phyloP scores from a whole-genome alignment of 2,113 vertebrate species.

The Lagopus leucura region DNA sequence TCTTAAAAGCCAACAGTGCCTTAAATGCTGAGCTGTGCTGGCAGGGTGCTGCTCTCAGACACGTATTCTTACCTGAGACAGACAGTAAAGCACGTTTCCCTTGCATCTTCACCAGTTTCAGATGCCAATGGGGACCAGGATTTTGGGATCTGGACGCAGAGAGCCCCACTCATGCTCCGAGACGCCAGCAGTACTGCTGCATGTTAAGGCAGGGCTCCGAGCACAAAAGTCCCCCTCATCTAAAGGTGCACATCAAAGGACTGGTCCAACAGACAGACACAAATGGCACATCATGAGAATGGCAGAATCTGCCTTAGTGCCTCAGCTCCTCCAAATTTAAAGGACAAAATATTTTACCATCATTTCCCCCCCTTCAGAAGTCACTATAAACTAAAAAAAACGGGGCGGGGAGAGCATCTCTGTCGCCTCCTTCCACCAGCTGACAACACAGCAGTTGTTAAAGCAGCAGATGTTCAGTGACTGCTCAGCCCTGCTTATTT shows the following conservation, averaged over 20 bases:
- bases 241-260: neutral
- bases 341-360: neutral
- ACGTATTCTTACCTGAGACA: too few species aligned
- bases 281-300: fast-evolving
- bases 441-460: too few species aligned
- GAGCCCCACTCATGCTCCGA: neutral
- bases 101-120: neutral
- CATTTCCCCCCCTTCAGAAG: neutral
- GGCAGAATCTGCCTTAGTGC: neutral
- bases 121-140: neutral
- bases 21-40: too few species aligned
- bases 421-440: too few species aligned
- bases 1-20: too few species aligned
- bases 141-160: neutral
- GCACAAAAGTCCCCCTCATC: neutral
- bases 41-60: too few species aligned
- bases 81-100: too few species aligned
- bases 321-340: neutral
- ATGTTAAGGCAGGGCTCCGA: neutral
- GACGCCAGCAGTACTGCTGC: neutral
- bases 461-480: too few species aligned
- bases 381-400: neutral
- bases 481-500: too few species aligned
- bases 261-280: neutral
- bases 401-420: too few species aligned